Evolutionary conservation across 2,888 invertebrate species (phyloP), one percentile per base, ranked within the genome.

Genomic region (Drosophila infuscata): DNA sequence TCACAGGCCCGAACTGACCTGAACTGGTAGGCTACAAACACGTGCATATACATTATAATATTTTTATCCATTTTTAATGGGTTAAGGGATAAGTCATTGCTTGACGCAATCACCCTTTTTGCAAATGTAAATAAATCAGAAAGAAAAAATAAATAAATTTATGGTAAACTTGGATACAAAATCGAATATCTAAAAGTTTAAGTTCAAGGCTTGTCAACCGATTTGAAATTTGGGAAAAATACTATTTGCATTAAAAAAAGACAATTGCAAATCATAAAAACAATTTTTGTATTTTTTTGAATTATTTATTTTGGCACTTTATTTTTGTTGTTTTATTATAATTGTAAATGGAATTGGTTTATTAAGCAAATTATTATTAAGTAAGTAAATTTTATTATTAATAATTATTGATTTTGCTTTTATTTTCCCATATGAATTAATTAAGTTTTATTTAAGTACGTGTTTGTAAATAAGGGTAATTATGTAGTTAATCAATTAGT

Each of bases 301-400:
- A 74, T 77, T 80, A 70, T 76, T 86, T 80, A 81, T 84, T 84
- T 87, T 85, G 85, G 85, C 85, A 85, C 85, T 85, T 85, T 82
- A 84, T 87, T 76, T 69, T 68, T 74, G 67, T 71, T 63, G 20
- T 46, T 54, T 38, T 71, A 61, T 71, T 79, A 62, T 76, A 66
- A 66, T 65, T 72, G 29, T 59, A 75, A 64, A 76, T 81, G 73
- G 66, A 79, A 74, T 81, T 79, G 59, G 70, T 79, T 81, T 77
- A 81, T 81, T 79, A 83, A 74, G 79, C 82, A 59, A 81, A 70
- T 64, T 61, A 68, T 68, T 65, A 74, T 79, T 71, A 74, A 58
- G 38, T 70, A 38, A 59, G 68, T 77, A 64, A 66, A 77, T 73
- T 60, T 73, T 60, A 67, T 63, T 38, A 32, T 62, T 54, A 65